Evolutionary conservation across 2,113 vertebrate species (phyloP).

Genomic region (Progne subis): DNA sequence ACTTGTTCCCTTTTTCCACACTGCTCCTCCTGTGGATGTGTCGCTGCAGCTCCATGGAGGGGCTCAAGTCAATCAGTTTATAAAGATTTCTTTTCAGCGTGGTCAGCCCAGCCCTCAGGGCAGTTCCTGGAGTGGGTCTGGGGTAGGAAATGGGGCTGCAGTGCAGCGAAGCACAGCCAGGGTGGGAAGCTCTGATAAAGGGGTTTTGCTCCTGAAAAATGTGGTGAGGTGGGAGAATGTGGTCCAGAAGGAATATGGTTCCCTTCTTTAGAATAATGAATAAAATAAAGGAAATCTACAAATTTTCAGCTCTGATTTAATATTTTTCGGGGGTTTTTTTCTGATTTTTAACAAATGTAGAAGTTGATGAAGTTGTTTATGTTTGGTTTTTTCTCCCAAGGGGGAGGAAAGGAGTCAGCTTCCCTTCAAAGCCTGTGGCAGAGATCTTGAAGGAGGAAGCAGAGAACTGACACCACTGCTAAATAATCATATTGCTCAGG

Average conservation of each 20-base stretch:
- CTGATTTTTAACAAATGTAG: not conserved
- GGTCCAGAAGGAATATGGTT: not conserved
- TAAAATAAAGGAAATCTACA: not conserved
- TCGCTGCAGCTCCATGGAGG: not conserved
- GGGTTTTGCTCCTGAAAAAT: not conserved
- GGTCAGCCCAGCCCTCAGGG: not conserved
- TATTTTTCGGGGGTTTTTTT: not conserved
- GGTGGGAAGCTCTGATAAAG: not conserved
- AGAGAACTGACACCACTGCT: not conserved
- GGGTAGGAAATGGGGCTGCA: not conserved
- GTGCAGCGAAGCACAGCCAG: not conserved
- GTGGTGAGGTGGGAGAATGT: not conserved
- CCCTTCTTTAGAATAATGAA: not conserved
- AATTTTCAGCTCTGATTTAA: not conserved
- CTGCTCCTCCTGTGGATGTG: not conserved
- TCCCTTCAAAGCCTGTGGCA: not conserved
- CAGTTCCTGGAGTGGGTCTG: accelerated
- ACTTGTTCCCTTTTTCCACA: not conserved
- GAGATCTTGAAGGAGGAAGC: not conserved
- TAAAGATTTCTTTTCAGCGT: not conserved
- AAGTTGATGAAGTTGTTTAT: not conserved
- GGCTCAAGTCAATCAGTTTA: not conserved
- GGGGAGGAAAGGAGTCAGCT: not conserved
- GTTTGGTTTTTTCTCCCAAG: not conserved
- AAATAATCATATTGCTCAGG: slow-evolving; percentile 29